Percentiles rank a stretch among this genome's conserved stretches.
phyloP scores from a whole-genome alignment of 2,888 invertebrate genomes.

The Drosophila kokeensis region DNA sequence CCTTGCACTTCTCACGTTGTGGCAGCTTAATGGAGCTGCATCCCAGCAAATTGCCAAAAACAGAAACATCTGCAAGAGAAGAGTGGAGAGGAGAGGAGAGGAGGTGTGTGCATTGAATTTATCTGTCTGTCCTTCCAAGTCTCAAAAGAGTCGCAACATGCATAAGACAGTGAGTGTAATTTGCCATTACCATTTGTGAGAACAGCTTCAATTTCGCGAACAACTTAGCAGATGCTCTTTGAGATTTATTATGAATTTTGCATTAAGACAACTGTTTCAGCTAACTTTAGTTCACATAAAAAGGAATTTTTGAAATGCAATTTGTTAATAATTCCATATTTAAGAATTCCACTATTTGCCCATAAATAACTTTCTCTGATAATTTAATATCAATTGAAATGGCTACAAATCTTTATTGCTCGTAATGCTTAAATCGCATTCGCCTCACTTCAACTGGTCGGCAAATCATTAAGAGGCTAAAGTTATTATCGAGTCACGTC shows the following conservation, averaged over 20 bases:
- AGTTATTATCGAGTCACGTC: slow-evolving; percentile 5
- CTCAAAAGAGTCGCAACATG: slow-evolving; percentile 15
- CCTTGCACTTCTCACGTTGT: slow-evolving; percentile 32
- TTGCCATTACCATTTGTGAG: slow-evolving; percentile 5
- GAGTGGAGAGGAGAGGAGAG: not conserved
- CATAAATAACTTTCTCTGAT: not conserved
- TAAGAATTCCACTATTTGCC: not conserved
- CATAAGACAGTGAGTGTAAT: slow-evolving; percentile 34
- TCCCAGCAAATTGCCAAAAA: slow-evolving; percentile 46
- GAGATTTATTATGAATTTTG: not conserved
- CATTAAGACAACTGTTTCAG: not conserved
- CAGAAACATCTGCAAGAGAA: slow-evolving; percentile 15
- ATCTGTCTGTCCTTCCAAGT: slow-evolving; percentile 1
- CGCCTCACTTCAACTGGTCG: slow-evolving; percentile 5
- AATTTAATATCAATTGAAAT: slow-evolving; percentile 3
- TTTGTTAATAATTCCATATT: not conserved
- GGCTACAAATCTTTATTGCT: not conserved
- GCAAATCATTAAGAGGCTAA: slow-evolving; percentile 15
- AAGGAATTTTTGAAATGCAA: not conserved
- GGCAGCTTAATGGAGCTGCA: slow-evolving; percentile 62
- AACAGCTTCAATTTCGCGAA: slow-evolving; percentile 17
- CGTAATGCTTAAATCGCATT: slow-evolving; percentile 17
- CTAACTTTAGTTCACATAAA: not conserved
- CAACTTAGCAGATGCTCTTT: slow-evolving; percentile 39
- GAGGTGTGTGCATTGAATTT: slow-evolving; percentile 8